Conservation (phyloP, 2,888 invertebrate genomes). For the Geophilus truncorum region DNA sequence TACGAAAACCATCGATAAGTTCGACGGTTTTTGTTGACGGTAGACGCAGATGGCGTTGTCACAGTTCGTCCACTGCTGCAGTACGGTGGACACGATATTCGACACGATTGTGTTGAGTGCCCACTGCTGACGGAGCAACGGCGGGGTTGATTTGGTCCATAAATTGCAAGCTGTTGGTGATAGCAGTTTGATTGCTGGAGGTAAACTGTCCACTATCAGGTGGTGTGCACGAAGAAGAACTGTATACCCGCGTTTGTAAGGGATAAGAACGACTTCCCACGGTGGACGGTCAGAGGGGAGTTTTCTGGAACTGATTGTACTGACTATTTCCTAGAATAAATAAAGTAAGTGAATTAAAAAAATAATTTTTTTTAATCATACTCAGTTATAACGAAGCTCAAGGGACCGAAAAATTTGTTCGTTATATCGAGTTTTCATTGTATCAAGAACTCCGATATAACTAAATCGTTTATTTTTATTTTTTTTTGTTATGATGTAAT, state of each 20-base stretch:
- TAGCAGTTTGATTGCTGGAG: not conserved
- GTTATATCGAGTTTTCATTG: too few relatives aligned
- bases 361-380: not conserved
- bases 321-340: too few relatives aligned
- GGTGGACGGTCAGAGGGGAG: not conserved
- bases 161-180: not conserved
- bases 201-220: not conserved
- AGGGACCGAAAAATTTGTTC: too few relatives aligned
- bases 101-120: not conserved
- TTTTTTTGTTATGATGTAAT: too few relatives aligned
- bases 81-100: not conserved
- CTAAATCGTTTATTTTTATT: too few relatives aligned
- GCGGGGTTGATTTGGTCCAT: not conserved
- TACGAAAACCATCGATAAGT: too few relatives aligned
- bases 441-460: too few relatives aligned
- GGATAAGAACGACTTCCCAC: not conserved
- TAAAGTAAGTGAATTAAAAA: not conserved
- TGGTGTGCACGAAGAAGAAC: not conserved
- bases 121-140: not conserved
- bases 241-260: not conserved
- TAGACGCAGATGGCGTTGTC: too few relatives aligned
- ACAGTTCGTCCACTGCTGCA: not conserved
- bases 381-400: too few relatives aligned
- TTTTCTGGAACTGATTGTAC: not conserved
- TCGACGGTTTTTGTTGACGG: too few relatives aligned